A percentile compares a stretch with the other conserved stretches of the same genome.
These are phyloP conservation scores for Laodelphax striatellus DNA, from an alignment of 1,140 invertebrate species.

Conservation along the genomic window DNA sequence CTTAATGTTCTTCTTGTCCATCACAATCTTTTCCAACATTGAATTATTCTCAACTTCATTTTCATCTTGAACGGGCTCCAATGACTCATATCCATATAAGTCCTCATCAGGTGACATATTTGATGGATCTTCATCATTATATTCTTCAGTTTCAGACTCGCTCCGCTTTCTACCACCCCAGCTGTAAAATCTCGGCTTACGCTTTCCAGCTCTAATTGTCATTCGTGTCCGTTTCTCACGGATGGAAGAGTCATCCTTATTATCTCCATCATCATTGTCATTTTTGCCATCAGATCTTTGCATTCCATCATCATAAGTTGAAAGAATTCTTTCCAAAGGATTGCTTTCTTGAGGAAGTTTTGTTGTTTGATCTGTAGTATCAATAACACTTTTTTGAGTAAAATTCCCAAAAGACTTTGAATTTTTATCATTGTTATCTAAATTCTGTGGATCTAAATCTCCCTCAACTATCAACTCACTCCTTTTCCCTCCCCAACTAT, in stretches of 20 bases:
- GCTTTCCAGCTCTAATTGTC: constrained; percentile 12
- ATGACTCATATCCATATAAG: no score
- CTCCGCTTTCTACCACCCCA: constrained; percentile 8
- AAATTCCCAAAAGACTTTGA: background rate
- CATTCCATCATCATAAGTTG: no score
- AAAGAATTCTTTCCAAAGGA: no score
- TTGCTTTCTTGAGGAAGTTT: background rate
- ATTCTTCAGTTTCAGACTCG: no score
- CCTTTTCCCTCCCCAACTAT: constrained; percentile 13
- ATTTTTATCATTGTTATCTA: no score
- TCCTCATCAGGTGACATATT: no score
- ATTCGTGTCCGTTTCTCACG: constrained; percentile 6
- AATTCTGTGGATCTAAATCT: background rate
- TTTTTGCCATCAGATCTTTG: no score
- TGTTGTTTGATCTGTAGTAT: constrained; percentile 7
- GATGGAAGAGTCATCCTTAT: constrained; percentile 6
- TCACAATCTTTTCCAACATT: no score
- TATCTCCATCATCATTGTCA: constrained; percentile 9
- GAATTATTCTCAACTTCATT: no score
- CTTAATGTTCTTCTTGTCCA: no score
- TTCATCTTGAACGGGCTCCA: no score
- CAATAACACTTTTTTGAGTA: background rate
- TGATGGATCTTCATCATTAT: no score
- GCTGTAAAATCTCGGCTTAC: constrained; percentile 16
- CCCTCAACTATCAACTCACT: background rate